A percentile compares a stretch with the other conserved stretches of the same genome.
These are phyloP conservation scores for Drosophila cyrtoloma DNA, from an alignment of 2,888 invertebrate species.

Conservation along the genomic window DNA sequence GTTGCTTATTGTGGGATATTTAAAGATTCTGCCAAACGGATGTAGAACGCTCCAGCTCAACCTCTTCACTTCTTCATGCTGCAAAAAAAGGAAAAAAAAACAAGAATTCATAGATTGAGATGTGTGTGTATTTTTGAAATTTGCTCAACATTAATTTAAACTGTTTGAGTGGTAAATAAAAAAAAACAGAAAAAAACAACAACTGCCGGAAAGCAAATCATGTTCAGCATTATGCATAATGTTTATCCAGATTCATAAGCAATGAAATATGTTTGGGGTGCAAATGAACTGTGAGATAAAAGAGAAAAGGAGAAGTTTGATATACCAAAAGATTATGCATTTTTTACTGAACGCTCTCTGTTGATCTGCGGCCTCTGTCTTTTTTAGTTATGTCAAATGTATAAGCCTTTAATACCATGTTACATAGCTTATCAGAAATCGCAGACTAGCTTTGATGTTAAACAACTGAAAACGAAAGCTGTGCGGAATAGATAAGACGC, in stretches of 20 bases:
- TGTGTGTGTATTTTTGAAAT: not conserved
- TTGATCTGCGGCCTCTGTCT: not conserved
- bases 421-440: conserved; percentile 27
- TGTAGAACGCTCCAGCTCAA: not conserved
- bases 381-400: conserved; percentile 13
- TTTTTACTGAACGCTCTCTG: conserved; percentile 1
- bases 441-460: conserved; percentile 15
- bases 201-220: not conserved
- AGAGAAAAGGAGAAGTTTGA: not conserved
- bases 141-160: not conserved
- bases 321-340: not conserved
- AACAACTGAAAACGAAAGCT: conserved; percentile 17
- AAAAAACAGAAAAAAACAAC: not conserved
- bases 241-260: not conserved
- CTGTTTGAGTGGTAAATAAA: not conserved
- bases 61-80: conserved; percentile 26
- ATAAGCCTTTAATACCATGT: conserved; percentile 29
- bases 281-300: not conserved
- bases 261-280: not conserved
- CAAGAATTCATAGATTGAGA: not conserved
- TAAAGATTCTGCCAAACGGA: conserved; percentile 19
- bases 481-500: conserved; percentile 24
- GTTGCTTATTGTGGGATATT: not conserved
- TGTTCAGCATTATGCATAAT: not conserved
- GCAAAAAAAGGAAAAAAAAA: conserved; percentile 4